A percentile compares a stretch with the other conserved stretches of the same genome.
Evolutionary conservation across 2,888 invertebrate species (phyloP).

Genomic region (Ectemnius cavifrons): DNA sequence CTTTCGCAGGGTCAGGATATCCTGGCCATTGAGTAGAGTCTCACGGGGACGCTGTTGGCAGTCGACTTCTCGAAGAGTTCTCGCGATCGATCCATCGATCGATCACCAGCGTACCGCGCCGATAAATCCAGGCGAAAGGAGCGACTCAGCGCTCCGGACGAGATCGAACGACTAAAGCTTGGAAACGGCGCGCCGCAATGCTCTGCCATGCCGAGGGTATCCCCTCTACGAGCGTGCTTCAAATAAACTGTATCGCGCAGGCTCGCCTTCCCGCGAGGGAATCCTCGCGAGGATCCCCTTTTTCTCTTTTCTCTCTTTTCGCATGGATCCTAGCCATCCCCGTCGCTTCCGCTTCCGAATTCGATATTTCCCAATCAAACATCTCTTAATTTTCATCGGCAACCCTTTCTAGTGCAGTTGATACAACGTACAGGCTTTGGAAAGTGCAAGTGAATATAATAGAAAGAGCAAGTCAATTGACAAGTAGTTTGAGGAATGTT

Average conservation of each 20-base stretch:
- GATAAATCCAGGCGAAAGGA: slow-evolving; percentile 39
- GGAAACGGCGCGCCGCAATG: slow-evolving; percentile 53
- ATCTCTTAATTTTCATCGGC: no score
- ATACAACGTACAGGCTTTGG: background rate
- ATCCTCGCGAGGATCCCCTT: slow-evolving; percentile 24
- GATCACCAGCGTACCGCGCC: slow-evolving; percentile 19
- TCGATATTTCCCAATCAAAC: background rate
- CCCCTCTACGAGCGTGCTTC: slow-evolving; percentile 46
- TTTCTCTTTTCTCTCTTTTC: slow-evolving; percentile 24
- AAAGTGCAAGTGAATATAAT: no score
- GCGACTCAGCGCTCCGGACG: slow-evolving; percentile 72
- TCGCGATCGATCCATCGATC: slow-evolving; percentile 46
- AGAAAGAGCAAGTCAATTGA: no score
- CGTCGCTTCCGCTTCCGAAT: slow-evolving; percentile 4
- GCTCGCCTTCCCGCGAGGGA: slow-evolving; percentile 48
- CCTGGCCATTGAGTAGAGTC: background rate
- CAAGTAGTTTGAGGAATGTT: no score
- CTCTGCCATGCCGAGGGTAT: slow-evolving; percentile 52
- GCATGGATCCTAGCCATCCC: slow-evolving; percentile 10
- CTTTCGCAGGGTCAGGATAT: background rate
- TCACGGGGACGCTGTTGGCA: slow-evolving; percentile 13
- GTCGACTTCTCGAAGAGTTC: slow-evolving; percentile 31
- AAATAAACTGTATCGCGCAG: slow-evolving; percentile 71
- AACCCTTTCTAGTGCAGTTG: background rate
- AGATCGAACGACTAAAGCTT: slow-evolving; percentile 75